These are phyloP conservation scores for Coilia nasus DNA, from an alignment of 2,797 vertebrate genomes.

Conservation along the genomic window DNA sequence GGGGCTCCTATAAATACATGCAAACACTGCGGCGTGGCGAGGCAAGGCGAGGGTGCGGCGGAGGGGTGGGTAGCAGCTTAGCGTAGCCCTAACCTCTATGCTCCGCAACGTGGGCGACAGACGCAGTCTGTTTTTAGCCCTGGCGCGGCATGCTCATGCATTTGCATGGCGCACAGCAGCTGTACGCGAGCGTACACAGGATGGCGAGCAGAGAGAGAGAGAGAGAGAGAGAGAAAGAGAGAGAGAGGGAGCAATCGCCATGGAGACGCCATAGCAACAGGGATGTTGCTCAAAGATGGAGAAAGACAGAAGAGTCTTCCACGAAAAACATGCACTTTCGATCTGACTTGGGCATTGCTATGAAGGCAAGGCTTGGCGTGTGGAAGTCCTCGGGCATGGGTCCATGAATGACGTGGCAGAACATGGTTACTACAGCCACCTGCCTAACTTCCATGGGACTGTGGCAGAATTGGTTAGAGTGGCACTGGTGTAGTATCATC, in stretches of 20 bases:
- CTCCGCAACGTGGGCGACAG: conserved; percentile 24
- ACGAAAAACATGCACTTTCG: conserved; percentile 41
- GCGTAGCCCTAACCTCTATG: not conserved
- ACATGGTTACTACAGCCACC: not conserved
- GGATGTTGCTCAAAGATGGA: conserved; percentile 56
- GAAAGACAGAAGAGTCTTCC: conserved; percentile 49
- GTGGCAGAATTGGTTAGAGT: no score
- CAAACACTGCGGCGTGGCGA: not conserved
- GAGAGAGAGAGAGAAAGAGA: not conserved
- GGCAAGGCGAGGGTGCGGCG: not conserved
- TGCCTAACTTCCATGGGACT: not conserved
- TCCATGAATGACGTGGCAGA: not conserved
- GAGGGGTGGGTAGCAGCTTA: not conserved
- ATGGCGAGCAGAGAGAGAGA: conserved; percentile 49
- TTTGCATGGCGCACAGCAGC: conserved; percentile 49
- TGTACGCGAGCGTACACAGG: conserved; percentile 42
- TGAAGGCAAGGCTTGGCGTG: not conserved
- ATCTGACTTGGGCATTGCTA: not conserved
- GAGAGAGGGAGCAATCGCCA: conserved; percentile 51
- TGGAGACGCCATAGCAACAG: conserved; percentile 68
- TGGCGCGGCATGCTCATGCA: not conserved
- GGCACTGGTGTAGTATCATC: no score
- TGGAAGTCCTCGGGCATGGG: not conserved
- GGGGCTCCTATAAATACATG: not conserved
- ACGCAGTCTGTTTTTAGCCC: conserved; percentile 23